Evolutionary conservation across 2,888 invertebrate species (phyloP), one percentile per base, ranked within the genome.

Genomic region (Thysanoteuthis rhombus): DNA sequence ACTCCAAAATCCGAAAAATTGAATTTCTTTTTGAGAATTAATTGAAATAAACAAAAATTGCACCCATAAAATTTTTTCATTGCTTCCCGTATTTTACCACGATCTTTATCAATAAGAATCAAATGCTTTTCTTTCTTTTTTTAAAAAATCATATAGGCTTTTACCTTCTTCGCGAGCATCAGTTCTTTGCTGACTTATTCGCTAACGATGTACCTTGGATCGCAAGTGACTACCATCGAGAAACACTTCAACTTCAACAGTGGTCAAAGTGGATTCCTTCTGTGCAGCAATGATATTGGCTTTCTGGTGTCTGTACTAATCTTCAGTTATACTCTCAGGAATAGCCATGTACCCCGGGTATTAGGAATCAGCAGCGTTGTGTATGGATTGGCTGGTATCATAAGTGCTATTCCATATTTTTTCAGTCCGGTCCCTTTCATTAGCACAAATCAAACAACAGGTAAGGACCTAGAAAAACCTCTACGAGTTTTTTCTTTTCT

Each of bases 281-380:
- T 96, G 94, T 95, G 95, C 93, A 95, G 95, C 94, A 96, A 96
- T 94, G 96, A 96, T 94, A 95, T 96, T n/a, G 96, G 96, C 47
- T 96, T 95, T 94, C 94, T 96, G 93, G 39, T 94, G 10, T 94
- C 94, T 90, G 95, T 95, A 0, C 93, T 96, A 2, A 94, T 95
- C 93, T 94, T 95, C 91, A 95, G 95, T n/a, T 95, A 95, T 93
- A 94, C 95, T n/a, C 94, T 95, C 3, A 93, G 95, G 94, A 12
- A 94, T 22, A 52, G 95, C 10, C 95, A 96, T 93, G 95, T 95
- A n/a, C 96, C 95, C 0, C 94, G 95, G 36, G 94, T 95, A 0
- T 94, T 96, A 16, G 95, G 95, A 2, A 4, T 95, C 22, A 94
- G 94, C 39, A 95, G 95, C 6, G 75, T 95, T 3, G 38, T 95